A percentile compares a stretch with the other conserved stretches of the same genome.
Evolutionary conservation across 2,888 invertebrate genomes (phyloP).

Genomic region (Aporophyla nigra): DNA sequence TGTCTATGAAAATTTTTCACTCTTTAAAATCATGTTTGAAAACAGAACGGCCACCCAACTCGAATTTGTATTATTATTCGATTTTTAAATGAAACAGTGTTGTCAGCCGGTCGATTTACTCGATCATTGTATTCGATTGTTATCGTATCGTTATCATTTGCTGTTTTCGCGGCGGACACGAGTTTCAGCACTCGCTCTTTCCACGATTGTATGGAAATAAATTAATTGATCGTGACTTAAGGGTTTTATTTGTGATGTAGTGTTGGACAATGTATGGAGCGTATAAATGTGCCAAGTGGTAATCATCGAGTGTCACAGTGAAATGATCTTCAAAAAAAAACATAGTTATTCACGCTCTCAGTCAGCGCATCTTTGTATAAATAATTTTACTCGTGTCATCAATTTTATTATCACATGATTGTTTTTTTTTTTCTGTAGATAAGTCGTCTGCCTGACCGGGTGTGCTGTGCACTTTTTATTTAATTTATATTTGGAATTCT

Average conservation of each 20-base stretch:
- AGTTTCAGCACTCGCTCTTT: constrained; percentile 43
- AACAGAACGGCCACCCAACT: constrained; percentile 58
- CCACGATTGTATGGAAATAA: constrained; percentile 61
- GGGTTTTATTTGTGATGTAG: constrained; percentile 68
- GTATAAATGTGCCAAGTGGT: constrained; percentile 73
- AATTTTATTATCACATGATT: constrained; percentile 69
- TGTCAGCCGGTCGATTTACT: constrained; percentile 45
- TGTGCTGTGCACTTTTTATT: constrained; percentile 69
- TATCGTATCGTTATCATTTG: constrained; percentile 49
- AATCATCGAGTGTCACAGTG: constrained; percentile 59
- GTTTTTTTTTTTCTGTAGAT: constrained; percentile 76
- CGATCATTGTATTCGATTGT: constrained; percentile 53
- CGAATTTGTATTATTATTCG: constrained; percentile 67
- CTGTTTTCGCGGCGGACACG: constrained; percentile 35
- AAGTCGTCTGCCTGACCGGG: constrained; percentile 71
- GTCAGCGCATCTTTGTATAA: constrained; percentile 72
- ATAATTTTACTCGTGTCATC: constrained; percentile 74
- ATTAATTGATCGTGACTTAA: constrained; percentile 65
- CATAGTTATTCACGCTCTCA: constrained; percentile 70
- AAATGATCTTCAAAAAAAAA: constrained; percentile 58
- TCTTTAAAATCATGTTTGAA: constrained; percentile 57
- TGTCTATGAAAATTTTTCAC: constrained; percentile 48
- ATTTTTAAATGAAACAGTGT: constrained; percentile 53
- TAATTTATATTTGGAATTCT: constrained; percentile 71
- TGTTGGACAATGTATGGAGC: constrained; percentile 69